Evolutionary conservation across 2,888 invertebrate species (phyloP).

Genomic region (Tanypteryx hageni): DNA sequence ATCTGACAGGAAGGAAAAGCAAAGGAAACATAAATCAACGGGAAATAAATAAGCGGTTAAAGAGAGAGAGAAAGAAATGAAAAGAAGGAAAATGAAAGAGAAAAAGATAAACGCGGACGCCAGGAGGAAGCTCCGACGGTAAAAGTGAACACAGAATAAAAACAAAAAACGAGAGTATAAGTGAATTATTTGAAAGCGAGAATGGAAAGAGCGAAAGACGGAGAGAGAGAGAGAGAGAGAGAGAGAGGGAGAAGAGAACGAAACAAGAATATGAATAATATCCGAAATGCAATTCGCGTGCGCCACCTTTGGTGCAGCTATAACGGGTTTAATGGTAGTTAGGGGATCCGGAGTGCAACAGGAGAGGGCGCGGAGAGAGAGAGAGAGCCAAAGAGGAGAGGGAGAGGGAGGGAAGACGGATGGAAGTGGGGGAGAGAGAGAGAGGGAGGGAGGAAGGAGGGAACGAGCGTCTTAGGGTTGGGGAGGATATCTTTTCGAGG

Average conservation of each 20-base stretch:
- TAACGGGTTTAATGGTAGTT: slow-evolving; percentile 34
- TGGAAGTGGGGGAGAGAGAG: background rate
- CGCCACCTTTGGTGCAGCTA: background rate
- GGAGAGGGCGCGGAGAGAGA: background rate
- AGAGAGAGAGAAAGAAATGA: background rate
- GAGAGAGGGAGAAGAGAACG: background rate
- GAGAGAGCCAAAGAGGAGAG: background rate
- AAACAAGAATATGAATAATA: background rate
- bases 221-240: background rate
- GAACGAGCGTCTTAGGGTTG: background rate
- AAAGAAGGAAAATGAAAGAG: background rate
- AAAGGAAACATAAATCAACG: background rate
- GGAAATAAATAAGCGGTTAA: background rate
- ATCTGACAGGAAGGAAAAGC: background rate
- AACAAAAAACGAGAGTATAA: background rate
- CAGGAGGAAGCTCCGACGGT: background rate
- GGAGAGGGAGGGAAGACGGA: background rate
- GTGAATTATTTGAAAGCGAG: background rate
- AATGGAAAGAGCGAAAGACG: too few species aligned
- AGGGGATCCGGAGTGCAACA: background rate
- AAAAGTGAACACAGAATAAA: background rate
- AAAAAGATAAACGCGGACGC: background rate
- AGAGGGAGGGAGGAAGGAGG: background rate
- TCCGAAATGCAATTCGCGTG: background rate
- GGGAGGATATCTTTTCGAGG: slow-evolving; percentile 18